Evolutionary conservation across 2,113 vertebrate genomes (phyloP), one percentile per base, ranked within the genome.

Genomic region (Quiscalus mexicanus): DNA sequence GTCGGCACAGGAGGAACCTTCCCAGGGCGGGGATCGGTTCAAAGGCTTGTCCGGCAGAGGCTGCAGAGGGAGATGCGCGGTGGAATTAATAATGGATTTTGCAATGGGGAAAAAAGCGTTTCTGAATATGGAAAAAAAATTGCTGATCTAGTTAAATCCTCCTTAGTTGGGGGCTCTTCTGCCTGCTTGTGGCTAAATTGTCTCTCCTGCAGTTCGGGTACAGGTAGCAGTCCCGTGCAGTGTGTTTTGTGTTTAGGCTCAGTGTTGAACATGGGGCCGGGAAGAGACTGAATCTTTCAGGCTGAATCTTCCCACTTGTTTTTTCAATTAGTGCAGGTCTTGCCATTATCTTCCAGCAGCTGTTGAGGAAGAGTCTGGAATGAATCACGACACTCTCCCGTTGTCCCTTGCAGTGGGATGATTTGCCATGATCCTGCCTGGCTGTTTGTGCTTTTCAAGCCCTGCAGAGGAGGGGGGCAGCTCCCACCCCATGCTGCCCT

Each of bases 1-100:
- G 2, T 1, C 5, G 1, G 3, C 24, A 15, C 19, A 33, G 12
- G 27, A 19, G 30, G 45, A 25, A 30, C 3, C n/a, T 59, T 21
- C 3, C 0, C 2, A 28, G 47, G 1, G 9, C 20, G 5, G 2
- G 13, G 15, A 83, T 56, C 17, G 47, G 23, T 71, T 82, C 30
- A 35, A 81, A 75, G 42, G 5, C 50, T 86, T 42, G 44, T 49
- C 0, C 1, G 62, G 35, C 7, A 78, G 33, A 49, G 39, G 42
- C 37, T 58, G 47, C 56, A 24, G 56, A 33, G 37, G 56, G 52
- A 74, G 42, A 8, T 1, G 0, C 9, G 16, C 5, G 49, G 21
- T 35, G 53, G 28, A 68, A 62, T 80, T 44, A 74, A 14, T 39
- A 65, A 60, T 28, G 49, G n/a, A 33, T 50, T 74, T 85, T 25